A percentile compares a stretch with the other conserved stretches of the same genome.
These are phyloP conservation scores for Leptatherina wallacei DNA, from an alignment of 2,797 vertebrate species.

Conservation along the genomic window DNA sequence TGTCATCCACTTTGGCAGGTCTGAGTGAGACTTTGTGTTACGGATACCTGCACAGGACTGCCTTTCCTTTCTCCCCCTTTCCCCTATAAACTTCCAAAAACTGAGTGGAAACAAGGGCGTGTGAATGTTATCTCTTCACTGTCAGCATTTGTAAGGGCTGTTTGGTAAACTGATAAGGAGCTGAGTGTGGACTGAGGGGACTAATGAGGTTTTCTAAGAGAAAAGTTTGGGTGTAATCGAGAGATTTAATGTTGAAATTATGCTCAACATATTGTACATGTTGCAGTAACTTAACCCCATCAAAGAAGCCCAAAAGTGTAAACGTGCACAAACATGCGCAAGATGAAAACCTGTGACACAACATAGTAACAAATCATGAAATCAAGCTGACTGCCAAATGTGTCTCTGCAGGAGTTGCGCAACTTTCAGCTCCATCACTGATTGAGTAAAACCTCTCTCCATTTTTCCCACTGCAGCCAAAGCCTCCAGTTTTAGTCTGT, in stretches of 20 bases:
- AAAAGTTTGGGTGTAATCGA: background rate
- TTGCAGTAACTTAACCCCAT: background rate
- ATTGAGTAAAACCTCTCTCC: slow-evolving; percentile 19
- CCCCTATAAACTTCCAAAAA: slow-evolving; percentile 22
- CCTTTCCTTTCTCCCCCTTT: background rate
- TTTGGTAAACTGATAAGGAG: background rate
- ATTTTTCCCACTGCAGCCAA: background rate
- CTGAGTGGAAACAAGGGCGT: slow-evolving; percentile 30
- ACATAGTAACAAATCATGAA: slow-evolving; percentile 3
- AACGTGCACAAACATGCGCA: slow-evolving; percentile 34
- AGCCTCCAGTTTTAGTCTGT: background rate
- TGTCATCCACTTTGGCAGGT: slow-evolving; percentile 46
- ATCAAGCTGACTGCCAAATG: background rate
- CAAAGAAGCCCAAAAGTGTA: background rate
- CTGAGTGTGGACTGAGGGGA: background rate
- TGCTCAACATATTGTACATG: background rate
- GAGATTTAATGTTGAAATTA: background rate
- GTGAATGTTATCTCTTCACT: slow-evolving; percentile 32
- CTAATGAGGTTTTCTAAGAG: background rate
- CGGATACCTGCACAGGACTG: slow-evolving; percentile 26
- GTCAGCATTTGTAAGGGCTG: slow-evolving; percentile 5
- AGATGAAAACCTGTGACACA: background rate
- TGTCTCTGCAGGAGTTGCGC: slow-evolving; percentile 4
- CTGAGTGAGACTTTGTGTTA: slow-evolving; percentile 46
- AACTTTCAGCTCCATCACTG: slow-evolving; percentile 14